Percentiles rank a stretch among this genome's conserved stretches.
phyloP scores from a whole-genome alignment of 1,140 invertebrate species.

The Calosoma granatense region DNA sequence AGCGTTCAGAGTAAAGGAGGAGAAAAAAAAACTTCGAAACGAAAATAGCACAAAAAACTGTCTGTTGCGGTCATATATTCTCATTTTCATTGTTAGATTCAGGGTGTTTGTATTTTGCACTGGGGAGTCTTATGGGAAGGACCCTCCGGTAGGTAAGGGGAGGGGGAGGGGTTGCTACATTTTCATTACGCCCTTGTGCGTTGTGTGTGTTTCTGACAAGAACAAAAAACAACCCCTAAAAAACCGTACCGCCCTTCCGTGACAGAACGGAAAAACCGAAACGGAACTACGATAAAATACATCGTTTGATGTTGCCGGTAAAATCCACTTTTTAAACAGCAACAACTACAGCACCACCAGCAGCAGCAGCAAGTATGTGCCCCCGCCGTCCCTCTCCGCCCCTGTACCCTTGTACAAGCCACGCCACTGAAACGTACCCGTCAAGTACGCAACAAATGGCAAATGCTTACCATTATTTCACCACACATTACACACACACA shows the following conservation, averaged over 20 bases:
- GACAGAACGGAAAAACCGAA: constrained; percentile 7
- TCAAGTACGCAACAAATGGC: constrained; percentile 4
- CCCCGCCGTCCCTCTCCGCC: not conserved
- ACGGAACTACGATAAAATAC: not conserved
- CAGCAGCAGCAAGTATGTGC: not conserved
- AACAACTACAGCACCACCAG: not conserved
- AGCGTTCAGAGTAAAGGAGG: no score
- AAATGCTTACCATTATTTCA: constrained; percentile 6
- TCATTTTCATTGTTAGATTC: no score
- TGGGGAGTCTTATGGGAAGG: no score
- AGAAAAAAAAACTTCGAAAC: no score
- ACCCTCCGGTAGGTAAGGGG: no score
- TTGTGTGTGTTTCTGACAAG: no score
- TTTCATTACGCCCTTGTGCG: no score
- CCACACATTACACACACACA: constrained; percentile 7
- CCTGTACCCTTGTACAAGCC: no score
- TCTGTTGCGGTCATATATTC: no score
- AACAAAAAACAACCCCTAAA: not conserved
- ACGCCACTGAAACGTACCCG: no score
- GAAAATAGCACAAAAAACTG: no score
- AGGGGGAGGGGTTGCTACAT: not conserved
- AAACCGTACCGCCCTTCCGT: not conserved
- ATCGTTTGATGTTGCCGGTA: not conserved
- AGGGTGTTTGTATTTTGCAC: no score
- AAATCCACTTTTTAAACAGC: not conserved